These are phyloP conservation scores for Eurytoma adleriae DNA, from an alignment of 2,888 invertebrate genomes.

Conservation along the genomic window DNA sequence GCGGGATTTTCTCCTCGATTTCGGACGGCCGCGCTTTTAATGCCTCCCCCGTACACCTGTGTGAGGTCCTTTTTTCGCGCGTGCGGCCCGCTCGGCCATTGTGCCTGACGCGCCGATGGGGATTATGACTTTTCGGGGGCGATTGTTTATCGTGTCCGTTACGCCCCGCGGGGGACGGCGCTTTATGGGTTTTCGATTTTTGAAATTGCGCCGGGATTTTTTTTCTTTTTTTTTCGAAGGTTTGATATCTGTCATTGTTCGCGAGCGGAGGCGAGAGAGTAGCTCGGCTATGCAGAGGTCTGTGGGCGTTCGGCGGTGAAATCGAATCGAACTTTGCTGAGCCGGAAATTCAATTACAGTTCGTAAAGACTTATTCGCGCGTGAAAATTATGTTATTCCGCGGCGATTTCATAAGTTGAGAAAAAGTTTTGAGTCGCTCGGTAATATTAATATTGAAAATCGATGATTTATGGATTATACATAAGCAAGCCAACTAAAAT, in stretches of 20 bases:
- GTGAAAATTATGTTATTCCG: conserved; percentile 38
- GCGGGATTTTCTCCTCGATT: conserved; percentile 65
- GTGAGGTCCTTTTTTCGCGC: conserved; percentile 1
- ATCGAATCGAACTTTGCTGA: conserved; percentile 38
- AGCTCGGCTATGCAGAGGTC: neutral
- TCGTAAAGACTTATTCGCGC: conserved; percentile 22
- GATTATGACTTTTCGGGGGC: conserved; percentile 31
- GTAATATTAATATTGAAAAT: neutral
- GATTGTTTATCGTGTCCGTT: conserved; percentile 50
- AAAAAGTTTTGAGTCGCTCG: neutral
- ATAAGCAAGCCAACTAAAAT: too few relatives aligned
- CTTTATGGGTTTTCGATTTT: conserved; percentile 53
- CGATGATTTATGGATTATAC: too few relatives aligned
- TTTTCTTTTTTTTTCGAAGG: neutral
- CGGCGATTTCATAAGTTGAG: neutral
- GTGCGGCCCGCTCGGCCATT: conserved; percentile 23
- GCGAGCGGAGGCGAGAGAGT: neutral
- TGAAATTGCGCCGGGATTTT: conserved; percentile 43
- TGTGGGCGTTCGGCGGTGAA: conserved; percentile 2
- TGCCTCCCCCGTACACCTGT: conserved; percentile 55
- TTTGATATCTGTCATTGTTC: neutral
- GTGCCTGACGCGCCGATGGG: conserved; percentile 7
- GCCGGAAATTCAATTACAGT: conserved; percentile 49
- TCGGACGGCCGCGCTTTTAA: conserved; percentile 61
- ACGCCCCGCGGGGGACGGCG: conserved; percentile 2